Evolutionary conservation across 35 echinoderm and acorn worm species (phyloP).

Genomic region (Nesometra sesokonis): DNA sequence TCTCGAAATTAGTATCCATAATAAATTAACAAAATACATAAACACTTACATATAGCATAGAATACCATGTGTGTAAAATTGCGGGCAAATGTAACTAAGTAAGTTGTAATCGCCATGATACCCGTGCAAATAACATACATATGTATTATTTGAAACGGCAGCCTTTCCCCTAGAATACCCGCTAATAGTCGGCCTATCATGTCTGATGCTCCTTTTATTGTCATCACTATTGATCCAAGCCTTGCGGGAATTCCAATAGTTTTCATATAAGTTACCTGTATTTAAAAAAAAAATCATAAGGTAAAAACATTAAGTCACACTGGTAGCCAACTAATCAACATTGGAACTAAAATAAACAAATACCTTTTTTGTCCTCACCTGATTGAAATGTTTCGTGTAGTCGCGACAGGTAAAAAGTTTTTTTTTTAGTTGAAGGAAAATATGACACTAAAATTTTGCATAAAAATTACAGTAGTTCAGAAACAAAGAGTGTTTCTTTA

Average conservation of each 20-base stretch:
- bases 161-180: slow-evolving; percentile 52
- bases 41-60: slow-evolving; percentile 74
- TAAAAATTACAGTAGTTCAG: no score
- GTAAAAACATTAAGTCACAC: not conserved
- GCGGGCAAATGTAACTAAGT: slow-evolving; percentile 50
- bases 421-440: no score
- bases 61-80: slow-evolving; percentile 58
- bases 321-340: no score
- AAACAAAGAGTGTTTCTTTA: no score
- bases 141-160: slow-evolving; percentile 81
- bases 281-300: not conserved
- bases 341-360: no score
- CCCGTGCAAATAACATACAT: slow-evolving; percentile 60
- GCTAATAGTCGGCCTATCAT: slow-evolving; percentile 68
- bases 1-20: no score
- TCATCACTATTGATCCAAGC: slow-evolving; percentile 61
- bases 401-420: no score
- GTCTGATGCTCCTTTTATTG: slow-evolving; percentile 65
- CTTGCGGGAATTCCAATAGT: slow-evolving; percentile 53
- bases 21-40: not conserved
- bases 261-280: slow-evolving; percentile 72
- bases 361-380: no score
- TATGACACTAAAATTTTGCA: no score
- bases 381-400: no score
- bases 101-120: slow-evolving; percentile 70